Base-by-base conservation (phyloP, 2,888 invertebrate genomes). In the Aphodius sticticus region DNA sequence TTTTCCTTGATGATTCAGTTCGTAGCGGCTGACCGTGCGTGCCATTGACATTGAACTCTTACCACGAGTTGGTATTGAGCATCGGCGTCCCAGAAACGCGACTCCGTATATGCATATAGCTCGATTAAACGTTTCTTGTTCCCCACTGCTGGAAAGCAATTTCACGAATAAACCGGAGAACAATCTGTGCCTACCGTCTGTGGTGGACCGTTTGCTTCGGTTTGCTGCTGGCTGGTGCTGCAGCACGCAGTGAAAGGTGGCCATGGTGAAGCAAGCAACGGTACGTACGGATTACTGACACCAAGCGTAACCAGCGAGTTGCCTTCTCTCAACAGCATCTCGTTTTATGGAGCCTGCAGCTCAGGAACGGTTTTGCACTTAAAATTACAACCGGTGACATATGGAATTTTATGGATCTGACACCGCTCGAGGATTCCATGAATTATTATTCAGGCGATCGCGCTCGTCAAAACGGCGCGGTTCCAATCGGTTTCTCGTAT, bases 111-210 rank as follows among this genome's bases (percentile, higher is more conserved):
- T 37, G 74, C 74, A 37, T 53, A 53, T 53, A 53, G 53, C 12
- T 9, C 9, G 53, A 53, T 53, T 53, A 53, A 53, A 5, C 53
- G 53, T 53, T 53, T 53, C 12, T 35, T 36, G 74, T 74, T 37
- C 74, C 74, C 74, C 74, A 35, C 74, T 36, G 74, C n/a, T 74
- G 36, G 74, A 36, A 74, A 74, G 36, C 74, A 37, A 37, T 74
- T 74, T 74, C 74, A 74, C 74, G 74, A 74, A 74, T 37, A 74
- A 74, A 36, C 37, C 53, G 7, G 74, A 37, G 37, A 74, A 74
- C 74, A 74, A 74, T 74, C 74, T 37, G 35, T 74, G 53, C 53
- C 53, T 53, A 12, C 53, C 53, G 53, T 53, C 53, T 53, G 53
- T 53, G 53, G 0, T 35, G 74, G 36, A 74, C 74, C 74, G 74